Evolutionary conservation across 1,140 invertebrate genomes (phyloP), one percentile per base, ranked within the genome.

Genomic region (Solen grandis): DNA sequence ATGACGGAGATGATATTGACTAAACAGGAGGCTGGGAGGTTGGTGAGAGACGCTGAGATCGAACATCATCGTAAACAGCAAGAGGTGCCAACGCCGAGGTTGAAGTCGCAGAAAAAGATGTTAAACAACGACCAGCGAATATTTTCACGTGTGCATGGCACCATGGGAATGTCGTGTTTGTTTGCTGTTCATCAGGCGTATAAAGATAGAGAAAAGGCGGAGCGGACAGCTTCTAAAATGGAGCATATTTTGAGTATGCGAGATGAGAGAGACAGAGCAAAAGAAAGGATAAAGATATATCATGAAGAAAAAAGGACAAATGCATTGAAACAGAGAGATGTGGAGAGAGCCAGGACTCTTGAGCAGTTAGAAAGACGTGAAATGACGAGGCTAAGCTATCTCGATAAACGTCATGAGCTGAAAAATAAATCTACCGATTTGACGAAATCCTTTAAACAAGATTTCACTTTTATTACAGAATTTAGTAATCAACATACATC

Each of bases 401-500:
- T 91, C 29, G 89, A 91, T 65, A 85, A 80, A 69, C 73, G 81
- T 60, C 86, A 89, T 50, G 90, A 89, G 59, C 14, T 85, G 8
- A 88, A 90, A 57, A 83, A 79, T 60, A 86, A 76, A 38, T 81
- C 86, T 27, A 72, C 78, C 27, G 86, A 90, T n/a, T 41, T 87
- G 36, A 82, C 81, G 33, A 87, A 87, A 66, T 66, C 81, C 4
- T 63, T 83, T 5, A 85, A 74, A n/a, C 83, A 84, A 52, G 89
- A 91, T 57, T 84, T 82, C 35, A 79, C 87, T 0, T 90, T 91
- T 80, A 85, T 89, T 38, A 83, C 86, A 22, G 89, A 91, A 52
- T 92, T 92, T 76, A 89, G 81, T 75, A 87, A 83, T 70, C 91
- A 92, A 82, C 91, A 92, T 63, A 91, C 90, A 10, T 91, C 90